phyloP scores from a whole-genome alignment of 2,888 invertebrate species.

The Tubulanus polymorphus region DNA sequence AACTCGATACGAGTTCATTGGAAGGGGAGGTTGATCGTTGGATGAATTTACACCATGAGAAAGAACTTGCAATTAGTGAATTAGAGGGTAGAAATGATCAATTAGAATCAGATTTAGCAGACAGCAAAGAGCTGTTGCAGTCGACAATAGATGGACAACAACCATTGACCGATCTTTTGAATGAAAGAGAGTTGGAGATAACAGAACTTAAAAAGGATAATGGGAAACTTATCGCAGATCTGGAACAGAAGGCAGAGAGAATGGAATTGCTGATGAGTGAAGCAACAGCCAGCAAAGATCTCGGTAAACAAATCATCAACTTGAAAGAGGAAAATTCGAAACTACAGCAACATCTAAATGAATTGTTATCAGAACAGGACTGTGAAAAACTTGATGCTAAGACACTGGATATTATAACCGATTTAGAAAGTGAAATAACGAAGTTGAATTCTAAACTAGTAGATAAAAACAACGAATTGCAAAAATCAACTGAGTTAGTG shows the following conservation, averaged over 20 bases:
- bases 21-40: constrained; percentile 25
- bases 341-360: background rate
- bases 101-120: constrained; percentile 21
- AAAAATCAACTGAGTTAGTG: constrained; percentile 18
- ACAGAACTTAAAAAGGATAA: constrained; percentile 16
- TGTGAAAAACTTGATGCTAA: constrained; percentile 8
- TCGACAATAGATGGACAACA: constrained; percentile 22
- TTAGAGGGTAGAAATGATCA: constrained; percentile 23
- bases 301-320: constrained; percentile 3
- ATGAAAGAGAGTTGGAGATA: constrained; percentile 20
- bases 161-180: constrained; percentile 16
- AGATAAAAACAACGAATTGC: constrained; percentile 21
- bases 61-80: constrained; percentile 22
- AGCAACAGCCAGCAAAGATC: background rate
- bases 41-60: constrained; percentile 21
- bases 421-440: constrained; percentile 19
- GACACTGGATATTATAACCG: constrained; percentile 20
- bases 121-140: constrained; percentile 23
- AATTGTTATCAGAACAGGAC: constrained; percentile 2
- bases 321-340: constrained; percentile 8
- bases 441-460: constrained; percentile 15
- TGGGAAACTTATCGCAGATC: constrained; percentile 17
- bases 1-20: constrained; percentile 23
- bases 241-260: constrained; percentile 14
- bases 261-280: constrained; percentile 10